Base-by-base conservation (phyloP, 2,797 vertebrate species). In the Coreius guichenoti region DNA sequence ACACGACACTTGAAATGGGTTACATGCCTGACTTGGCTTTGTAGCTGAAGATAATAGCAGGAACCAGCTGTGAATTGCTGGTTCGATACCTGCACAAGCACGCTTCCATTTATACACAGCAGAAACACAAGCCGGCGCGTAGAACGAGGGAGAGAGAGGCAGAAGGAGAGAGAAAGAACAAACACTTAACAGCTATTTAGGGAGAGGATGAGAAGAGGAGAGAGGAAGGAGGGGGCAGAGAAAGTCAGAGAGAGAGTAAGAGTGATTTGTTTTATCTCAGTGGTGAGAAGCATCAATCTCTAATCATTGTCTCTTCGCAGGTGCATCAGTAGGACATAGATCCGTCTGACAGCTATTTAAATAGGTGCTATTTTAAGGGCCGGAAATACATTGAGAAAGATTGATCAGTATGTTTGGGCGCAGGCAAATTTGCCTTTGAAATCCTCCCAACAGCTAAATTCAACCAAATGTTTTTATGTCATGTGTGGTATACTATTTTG, bases 11-110 rank as follows among this genome's bases (percentile, higher is more conserved):
- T 89, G 73, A 90, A 91, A 90, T 89, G 83, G 87, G 87, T 91
- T 91, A 90, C 89, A 91, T 88, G 89, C 87, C 86, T 90, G 89
- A 91, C 86, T 91, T 87, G 82, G 68, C 86, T 86, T 86, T 79
- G 83, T 82, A 80, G 86, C 82, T 82, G 86, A 85, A 89, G 88
- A 90, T 90, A 91, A 91, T 91, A 89, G 88, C 83, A 83, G 80
- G 83, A 91, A 91, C 86, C 89, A 83, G 87, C 86, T 91, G 89
- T 84, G 88, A 90, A 88, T 89, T 81, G 86, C 80, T 81, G 88
- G 89, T 90, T 91, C 88, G 84, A 88, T 90, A 88, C 87, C 75
- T 77, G 56, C 36, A 75, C 45, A n/a, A 88, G 80, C 83, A 61
- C 33, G 43, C 68, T 84, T 88, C 90, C 86, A 88, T 89, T 90